Evolutionary conservation across 2,888 invertebrate species (phyloP), one percentile per base, ranked within the genome.

Genomic region (Sphinx pinastri): DNA sequence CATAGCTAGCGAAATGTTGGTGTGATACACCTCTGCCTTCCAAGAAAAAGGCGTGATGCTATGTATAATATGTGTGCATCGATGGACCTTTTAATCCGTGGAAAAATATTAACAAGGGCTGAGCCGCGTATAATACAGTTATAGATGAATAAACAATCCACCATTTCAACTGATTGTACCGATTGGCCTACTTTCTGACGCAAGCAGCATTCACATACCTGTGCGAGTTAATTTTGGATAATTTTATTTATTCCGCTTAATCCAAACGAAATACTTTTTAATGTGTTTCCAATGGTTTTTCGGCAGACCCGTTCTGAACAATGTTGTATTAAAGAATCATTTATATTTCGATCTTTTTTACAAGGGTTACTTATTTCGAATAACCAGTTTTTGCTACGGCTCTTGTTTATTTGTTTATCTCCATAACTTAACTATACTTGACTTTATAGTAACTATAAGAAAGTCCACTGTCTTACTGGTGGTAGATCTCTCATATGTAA

Each of bases 191-290:
- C 45, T 25, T 59, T 69, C 60, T 5, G 13, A 25, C 13, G 10
- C 45, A 54, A 63, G 54, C 69, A 45, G 52, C 69, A 54, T 63
- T 57, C 68, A 63, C 60, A 58, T 59, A 52, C 45, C 45, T 19
- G 51, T 16, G 60, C 49, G 54, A 69, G 52, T 69, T 69, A 63
- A 63, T 69, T 69, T 63, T 49, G 54, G 60, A 25, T 55, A 54
- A 69, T 54, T 69, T 47, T 63, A 69, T 68, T 68, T 60, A 45
- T 60, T 63, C 60, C 63, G 49, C 60, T 54, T 57, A 55, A 60
- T 69, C 54, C 69, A 63, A 31, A 47, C 63, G 54, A 54, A 63
- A 69, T 69, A 69, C 63, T 63, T 69, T 69, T 68, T 54, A 69
- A 60, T 63, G 52, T 45, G 60, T 63, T 54, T 45, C 52, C 38